Evolutionary conservation across 1,140 invertebrate species (phyloP).

Genomic region (Cotesia chilonis): DNA sequence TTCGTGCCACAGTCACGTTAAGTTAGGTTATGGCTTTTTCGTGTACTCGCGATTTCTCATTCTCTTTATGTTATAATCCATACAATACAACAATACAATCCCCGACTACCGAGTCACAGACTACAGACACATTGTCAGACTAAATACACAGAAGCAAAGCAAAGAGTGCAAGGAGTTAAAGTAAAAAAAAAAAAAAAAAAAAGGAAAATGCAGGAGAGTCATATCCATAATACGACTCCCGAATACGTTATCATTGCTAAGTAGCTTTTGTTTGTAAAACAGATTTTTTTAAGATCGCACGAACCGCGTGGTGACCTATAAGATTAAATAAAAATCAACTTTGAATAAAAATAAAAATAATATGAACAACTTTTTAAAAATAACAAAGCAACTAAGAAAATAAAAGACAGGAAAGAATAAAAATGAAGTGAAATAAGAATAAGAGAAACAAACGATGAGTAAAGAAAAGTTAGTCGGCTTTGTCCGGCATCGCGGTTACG

Average conservation of each 20-base stretch:
- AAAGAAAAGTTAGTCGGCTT: conserved; percentile 24
- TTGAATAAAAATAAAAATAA: no score
- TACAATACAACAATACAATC: no score
- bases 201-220: conserved; percentile 27
- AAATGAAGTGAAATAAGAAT: conserved; percentile 33
- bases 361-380: neutral
- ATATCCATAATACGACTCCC: conserved; percentile 39
- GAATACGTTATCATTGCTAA: conserved; percentile 57
- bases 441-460: neutral
- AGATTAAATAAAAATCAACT: conserved; percentile 19
- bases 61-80: conserved; percentile 8
- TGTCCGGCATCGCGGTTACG: conserved; percentile 29
- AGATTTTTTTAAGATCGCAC: conserved; percentile 37
- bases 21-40: conserved; percentile 3
- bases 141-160: neutral
- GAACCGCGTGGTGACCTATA: conserved; percentile 41
- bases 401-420: conserved; percentile 42
- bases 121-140: no score
- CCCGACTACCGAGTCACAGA: no score
- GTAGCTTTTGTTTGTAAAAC: conserved; percentile 57
- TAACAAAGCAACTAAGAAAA: conserved; percentile 41
- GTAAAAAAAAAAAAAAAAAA: neutral
- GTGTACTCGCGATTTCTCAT: neutral
- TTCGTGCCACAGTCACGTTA: neutral
- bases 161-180: neutral